Conservation (phyloP, 2,888 invertebrate genomes). For the Monoplex corrugatus region DNA sequence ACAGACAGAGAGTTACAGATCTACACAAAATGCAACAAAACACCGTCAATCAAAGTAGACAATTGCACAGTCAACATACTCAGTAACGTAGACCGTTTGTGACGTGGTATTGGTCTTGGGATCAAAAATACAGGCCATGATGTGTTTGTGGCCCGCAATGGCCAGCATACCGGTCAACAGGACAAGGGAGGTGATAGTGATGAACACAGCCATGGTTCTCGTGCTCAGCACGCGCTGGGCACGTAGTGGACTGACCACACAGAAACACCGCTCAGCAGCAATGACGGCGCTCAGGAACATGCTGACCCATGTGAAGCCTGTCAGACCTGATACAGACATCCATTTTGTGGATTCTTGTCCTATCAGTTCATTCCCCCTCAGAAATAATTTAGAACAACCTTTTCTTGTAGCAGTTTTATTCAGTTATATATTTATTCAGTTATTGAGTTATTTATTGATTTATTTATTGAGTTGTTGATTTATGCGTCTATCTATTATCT, state of each 20-base stretch:
- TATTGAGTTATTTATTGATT: too few relatives aligned
- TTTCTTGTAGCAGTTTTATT: too few relatives aligned
- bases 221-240: constrained; percentile 27
- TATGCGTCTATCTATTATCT: too few relatives aligned
- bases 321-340: constrained; percentile 28
- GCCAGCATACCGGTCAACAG: constrained; percentile 37
- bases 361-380: too few relatives aligned
- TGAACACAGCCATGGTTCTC: neutral
- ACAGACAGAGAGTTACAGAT: too few relatives aligned
- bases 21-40: too few relatives aligned
- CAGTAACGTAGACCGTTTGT: constrained; percentile 3
- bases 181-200: neutral
- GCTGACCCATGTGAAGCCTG: constrained; percentile 40
- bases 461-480: too few relatives aligned
- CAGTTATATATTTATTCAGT: too few relatives aligned
- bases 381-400: too few relatives aligned
- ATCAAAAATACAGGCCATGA: neutral
- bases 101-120: constrained; percentile 12
- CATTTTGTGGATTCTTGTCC: too few relatives aligned
- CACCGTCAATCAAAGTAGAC: too few relatives aligned
- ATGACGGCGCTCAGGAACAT: constrained; percentile 30
- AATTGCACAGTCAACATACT: constrained; percentile 30
- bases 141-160: constrained; percentile 28
- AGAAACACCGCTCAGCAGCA: constrained; percentile 32
- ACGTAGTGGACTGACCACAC: constrained; percentile 37